Evolutionary conservation across 2,113 vertebrate genomes (phyloP).

Genomic region (Muscicapa adusta): DNA sequence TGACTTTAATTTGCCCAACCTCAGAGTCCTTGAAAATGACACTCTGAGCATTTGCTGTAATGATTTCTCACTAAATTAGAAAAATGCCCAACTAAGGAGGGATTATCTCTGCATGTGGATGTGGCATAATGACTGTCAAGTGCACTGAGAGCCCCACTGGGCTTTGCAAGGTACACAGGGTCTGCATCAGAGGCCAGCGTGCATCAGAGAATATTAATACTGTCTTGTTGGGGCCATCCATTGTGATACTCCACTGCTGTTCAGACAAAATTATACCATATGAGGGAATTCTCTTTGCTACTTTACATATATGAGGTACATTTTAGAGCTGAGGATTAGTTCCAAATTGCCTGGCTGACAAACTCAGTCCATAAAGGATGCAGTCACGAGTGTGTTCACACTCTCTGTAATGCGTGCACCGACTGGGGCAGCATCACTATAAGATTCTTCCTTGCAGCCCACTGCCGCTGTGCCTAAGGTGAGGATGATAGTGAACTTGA

Average conservation of each 20-base stretch:
- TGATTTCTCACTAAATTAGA: conserved; percentile 69
- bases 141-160: conserved; percentile 58
- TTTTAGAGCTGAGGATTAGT: conserved; percentile 31
- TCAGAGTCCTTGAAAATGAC: conserved; percentile 60
- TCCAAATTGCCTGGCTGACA: background rate
- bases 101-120: conserved; percentile 66
- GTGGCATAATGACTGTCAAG: conserved; percentile 63
- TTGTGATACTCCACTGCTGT: conserved; percentile 26
- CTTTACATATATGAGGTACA: conserved; percentile 47
- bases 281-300: conserved; percentile 22
- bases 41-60: conserved; percentile 57
- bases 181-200: background rate
- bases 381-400: background rate
- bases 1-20: conserved; percentile 63
- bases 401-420: background rate
- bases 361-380: background rate
- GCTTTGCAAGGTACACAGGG: conserved; percentile 31
- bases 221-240: conserved; percentile 31
- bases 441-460: background rate
- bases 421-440: background rate
- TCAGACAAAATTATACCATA: conserved; percentile 55
- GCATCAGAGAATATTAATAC: conserved; percentile 43
- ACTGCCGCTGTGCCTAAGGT: rapidly evolving
- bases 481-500: background rate
- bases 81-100: conserved; percentile 68